Evolutionary conservation across 53 echinoderm and acorn worm species (phyloP), one percentile per base, ranked within the genome.

Genomic region (Crossaster papposus): DNA sequence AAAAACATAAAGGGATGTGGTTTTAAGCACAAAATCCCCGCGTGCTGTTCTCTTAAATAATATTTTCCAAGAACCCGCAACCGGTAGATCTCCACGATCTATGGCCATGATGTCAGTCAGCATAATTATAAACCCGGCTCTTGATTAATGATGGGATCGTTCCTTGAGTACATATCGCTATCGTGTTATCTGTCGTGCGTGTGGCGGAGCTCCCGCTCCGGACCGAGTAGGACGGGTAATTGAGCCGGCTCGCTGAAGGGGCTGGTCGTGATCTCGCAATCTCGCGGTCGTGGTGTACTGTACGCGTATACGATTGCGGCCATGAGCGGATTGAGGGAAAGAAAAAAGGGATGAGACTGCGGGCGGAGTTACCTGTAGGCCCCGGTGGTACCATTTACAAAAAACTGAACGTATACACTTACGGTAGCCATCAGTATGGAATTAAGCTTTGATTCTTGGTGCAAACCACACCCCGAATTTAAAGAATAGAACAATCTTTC

Each of bases 151-250:
- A 52, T 30, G 51, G 50, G n/a, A 72, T 84, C 64, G 53, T 51
- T 28, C 15, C n/a, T 35, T 70, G 52, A 52, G 72, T 53, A 84
- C 33, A 84, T 65, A 65, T 51, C 71, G 72, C 32, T 84, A 84
- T 84, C 84, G 29, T 84, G 84, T 72, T 84, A 84, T 78, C 78
- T 78, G 78, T 51, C 78, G 38, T 7, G 78, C 78, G 51, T 17
- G 76, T 5, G 35, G 35, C 26, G 51, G 78, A 51, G 36, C 51
- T 24, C 24, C 12, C 78, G 14, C 78, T 34, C 18, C 23, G 6
- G 20, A 50, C 78, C 51, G 26, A 51, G 78, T 51, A 50, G 11
- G 50, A 14, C 51, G 78, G 32, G 72, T 84, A 84, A 84, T 84
- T 84, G 84, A 84, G 72, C 70, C 53, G 32, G 72, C 14, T 30